phyloP scores from a whole-genome alignment of 2,888 invertebrate genomes.

The Hanleya hanleyi region DNA sequence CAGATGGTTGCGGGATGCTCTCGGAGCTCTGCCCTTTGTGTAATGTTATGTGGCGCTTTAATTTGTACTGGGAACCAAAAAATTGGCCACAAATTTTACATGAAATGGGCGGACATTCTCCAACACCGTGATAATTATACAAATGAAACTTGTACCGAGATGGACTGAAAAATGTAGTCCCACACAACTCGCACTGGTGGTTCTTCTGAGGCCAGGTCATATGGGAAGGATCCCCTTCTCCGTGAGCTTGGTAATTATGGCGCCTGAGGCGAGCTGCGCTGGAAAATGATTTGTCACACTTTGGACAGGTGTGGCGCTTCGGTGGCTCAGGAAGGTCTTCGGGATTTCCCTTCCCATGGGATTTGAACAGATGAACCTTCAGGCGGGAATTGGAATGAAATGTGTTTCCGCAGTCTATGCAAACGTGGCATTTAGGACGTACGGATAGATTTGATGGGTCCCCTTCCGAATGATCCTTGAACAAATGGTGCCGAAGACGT shows the following conservation, averaged over 20 bases:
- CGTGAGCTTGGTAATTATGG: neutral
- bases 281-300: neutral
- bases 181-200: neutral
- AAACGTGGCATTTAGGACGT: neutral
- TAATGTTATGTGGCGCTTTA: neutral
- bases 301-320: neutral
- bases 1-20: no score
- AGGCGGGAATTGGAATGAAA: neutral
- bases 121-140: neutral
- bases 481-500: neutral
- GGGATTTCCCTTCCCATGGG: neutral
- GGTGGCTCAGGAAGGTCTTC: neutral
- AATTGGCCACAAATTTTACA: neutral
- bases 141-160: neutral
- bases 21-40: no score
- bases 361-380: neutral
- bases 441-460: neutral
- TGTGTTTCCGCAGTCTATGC: neutral
- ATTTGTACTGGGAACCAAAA: neutral
- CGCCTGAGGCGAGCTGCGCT: neutral
- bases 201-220: neutral
- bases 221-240: neutral
- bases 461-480: neutral
- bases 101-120: neutral
- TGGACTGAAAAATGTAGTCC: neutral